Evolutionary conservation across 2,888 invertebrate species (phyloP), one percentile per base, ranked within the genome.

Genomic region (Sminthurides aquaticus): DNA sequence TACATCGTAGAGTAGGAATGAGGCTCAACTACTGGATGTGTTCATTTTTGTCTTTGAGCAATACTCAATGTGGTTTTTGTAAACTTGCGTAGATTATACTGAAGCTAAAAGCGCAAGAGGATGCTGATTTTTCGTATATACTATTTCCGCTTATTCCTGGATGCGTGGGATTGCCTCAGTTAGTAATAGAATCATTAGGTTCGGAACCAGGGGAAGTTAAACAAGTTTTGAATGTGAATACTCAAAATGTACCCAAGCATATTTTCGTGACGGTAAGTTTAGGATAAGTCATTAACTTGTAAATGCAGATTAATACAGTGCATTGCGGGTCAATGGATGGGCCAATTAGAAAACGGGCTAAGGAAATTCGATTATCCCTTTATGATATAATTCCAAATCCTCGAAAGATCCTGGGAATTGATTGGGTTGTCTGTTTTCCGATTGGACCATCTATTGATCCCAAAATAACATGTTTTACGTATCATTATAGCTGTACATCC

Each of bases 71-170:
- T 11, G 28, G 2, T 56, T 56, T n/a, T 56, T 2, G 1, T 25
- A 11, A 43, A 43, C 43, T 25, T 56, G n/a, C 8, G 43, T 58
- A 81, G 80, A 76, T 79, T 1, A 78, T 78, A 57, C 77, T 81
- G 67, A 76, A 80, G 57, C 75, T 81, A 20, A 72, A 80, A 62
- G 81, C 80, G 0, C 74, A 77, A 5, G 77, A 77, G 62, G 75
- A 76, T 11, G 76, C 78, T 60, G 70, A 76, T 54, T 74, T 81
- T 69, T 75, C 85, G 73, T 92, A 90, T 81, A 90, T 90, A 77
- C 82, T 92, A 67, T 88, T 90, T 75, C 91, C 92, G 0, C 80
- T 90, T 72, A 81, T 86, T 57, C 83, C 89, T 11, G 90, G 90
- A 2, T 85, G 85, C 77, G 86, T 88, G n/a, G 81, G 82, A 15